Evolutionary conservation across 37 sponge, comb jelly and placozoan species (phyloP).

Genomic region (Trichoplax adhaerens): DNA sequence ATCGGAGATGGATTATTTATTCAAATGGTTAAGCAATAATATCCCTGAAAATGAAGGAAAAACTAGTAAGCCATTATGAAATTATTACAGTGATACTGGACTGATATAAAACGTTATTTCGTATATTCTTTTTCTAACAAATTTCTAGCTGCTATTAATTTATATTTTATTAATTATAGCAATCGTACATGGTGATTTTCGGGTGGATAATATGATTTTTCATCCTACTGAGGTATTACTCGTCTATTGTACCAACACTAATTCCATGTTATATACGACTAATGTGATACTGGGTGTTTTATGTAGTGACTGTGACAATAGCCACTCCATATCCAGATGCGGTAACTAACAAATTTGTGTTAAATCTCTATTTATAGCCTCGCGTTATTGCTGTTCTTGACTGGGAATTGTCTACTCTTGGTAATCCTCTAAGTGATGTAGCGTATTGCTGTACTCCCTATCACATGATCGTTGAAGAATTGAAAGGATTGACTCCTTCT

Average conservation of each 20-base stretch:
- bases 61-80: constrained; percentile 3
- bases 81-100: constrained; percentile 9
- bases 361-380: constrained; percentile 20
- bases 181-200: constrained; percentile 60
- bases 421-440: constrained; percentile 49
- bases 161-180: too few species aligned
- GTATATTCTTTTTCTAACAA: neutral
- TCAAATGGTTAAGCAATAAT: constrained; percentile 35
- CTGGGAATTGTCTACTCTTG: constrained; percentile 72
- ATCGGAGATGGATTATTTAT: constrained; percentile 30
- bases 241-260: too few species aligned
- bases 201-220: constrained; percentile 54
- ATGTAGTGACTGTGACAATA: too few species aligned
- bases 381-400: constrained; percentile 67
- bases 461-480: too few species aligned
- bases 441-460: constrained; percentile 6
- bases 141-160: constrained; percentile 1
- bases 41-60: constrained; percentile 19
- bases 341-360: neutral
- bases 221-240: constrained; percentile 47
- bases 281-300: too few species aligned
- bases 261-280: too few species aligned
- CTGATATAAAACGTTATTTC: neutral
- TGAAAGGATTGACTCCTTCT: neutral
- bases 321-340: too few species aligned